These are phyloP conservation scores for Coleophora flavipennella DNA, from an alignment of 2,888 invertebrate genomes.

Conservation along the genomic window DNA sequence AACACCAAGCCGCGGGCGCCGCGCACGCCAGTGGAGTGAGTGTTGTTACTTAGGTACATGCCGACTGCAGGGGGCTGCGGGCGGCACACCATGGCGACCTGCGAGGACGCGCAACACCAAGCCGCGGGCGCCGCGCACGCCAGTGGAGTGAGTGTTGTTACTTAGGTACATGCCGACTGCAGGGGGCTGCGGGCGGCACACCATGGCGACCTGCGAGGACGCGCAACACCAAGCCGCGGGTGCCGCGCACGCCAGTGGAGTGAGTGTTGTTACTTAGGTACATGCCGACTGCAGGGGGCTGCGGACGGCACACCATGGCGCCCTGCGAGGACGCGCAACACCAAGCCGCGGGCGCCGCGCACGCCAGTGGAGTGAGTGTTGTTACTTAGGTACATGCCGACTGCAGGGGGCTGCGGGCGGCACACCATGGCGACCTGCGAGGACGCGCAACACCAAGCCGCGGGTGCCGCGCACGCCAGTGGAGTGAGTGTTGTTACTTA, in stretches of 20 bases:
- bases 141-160: constrained; percentile 51
- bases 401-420: constrained; percentile 80
- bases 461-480: no score
- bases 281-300: constrained; percentile 74
- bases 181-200: constrained; percentile 83
- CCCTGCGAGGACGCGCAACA: constrained; percentile 77
- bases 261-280: no score
- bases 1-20: constrained; percentile 34
- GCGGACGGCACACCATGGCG: constrained; percentile 85
- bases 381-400: constrained; percentile 24
- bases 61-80: constrained; percentile 81
- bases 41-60: constrained; percentile 78
- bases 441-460: constrained; percentile 61
- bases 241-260: no score
- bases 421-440: constrained; percentile 86
- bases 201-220: constrained; percentile 84
- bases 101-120: constrained; percentile 74
- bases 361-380: no score
- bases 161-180: constrained; percentile 47
- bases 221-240: constrained; percentile 41
- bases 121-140: constrained; percentile 27
- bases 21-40: constrained; percentile 41
- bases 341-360: constrained; percentile 30
- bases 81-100: constrained; percentile 84
- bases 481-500: no score